These are phyloP conservation scores for Phrynosoma platyrhinos DNA, from an alignment of 2,113 vertebrate species.

Conservation along the genomic window DNA sequence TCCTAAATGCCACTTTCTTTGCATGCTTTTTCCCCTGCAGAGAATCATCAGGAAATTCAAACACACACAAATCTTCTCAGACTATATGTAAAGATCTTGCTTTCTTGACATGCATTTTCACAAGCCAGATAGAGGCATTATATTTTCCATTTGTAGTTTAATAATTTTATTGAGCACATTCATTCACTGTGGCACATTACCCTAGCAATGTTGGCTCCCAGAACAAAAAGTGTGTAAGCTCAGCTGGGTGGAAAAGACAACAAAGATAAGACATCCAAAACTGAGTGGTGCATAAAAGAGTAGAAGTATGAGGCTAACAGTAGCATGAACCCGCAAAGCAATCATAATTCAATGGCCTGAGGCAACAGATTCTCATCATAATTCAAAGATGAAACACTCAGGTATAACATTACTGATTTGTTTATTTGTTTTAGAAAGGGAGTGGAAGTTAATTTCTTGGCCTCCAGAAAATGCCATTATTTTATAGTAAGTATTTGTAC, in stretches of 20 bases:
- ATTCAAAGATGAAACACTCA: not conserved
- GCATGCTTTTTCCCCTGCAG: not conserved
- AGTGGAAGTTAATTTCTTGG: not conserved
- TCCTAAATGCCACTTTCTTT: conserved; percentile 3
- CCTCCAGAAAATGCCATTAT: not conserved
- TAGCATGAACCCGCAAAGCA: not conserved
- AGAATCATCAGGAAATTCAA: conserved; percentile 17
- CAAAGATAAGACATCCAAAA: not conserved
- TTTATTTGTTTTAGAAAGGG: not conserved
- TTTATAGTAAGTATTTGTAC: not conserved
- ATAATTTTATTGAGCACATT: not conserved
- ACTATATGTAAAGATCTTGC: not conserved
- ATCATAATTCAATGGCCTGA: not conserved
- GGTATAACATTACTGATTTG: not conserved
- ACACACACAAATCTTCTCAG: not conserved
- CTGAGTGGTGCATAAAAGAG: not conserved
- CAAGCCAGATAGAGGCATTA: not conserved
- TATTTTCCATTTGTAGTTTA: not conserved
- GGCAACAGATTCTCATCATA: too few relatives aligned
- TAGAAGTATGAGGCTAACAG: not conserved
- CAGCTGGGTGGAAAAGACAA: not conserved
- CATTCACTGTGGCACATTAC: not conserved
- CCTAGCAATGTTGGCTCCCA: not conserved
- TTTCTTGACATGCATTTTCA: not conserved
- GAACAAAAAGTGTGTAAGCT: not conserved